These are phyloP conservation scores for Rotaria socialis DNA, from an alignment of 2,888 invertebrate genomes.

Conservation along the genomic window DNA sequence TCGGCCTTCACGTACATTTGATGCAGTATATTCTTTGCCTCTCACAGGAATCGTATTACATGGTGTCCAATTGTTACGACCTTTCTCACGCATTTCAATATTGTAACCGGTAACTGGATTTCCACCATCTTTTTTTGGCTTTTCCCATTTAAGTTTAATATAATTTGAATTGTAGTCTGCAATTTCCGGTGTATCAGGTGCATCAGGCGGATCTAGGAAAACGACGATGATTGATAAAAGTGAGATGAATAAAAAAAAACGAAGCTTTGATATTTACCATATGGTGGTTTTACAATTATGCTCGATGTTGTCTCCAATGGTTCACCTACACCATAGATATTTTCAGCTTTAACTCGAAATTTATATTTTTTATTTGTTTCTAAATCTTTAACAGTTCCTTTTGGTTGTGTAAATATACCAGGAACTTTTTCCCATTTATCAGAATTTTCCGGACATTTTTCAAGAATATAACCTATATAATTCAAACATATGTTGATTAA, in stretches of 20 bases:
- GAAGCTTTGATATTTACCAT: conserved; percentile 49
- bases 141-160: conserved; percentile 84
- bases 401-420: conserved; percentile 68
- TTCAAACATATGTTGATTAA: not conserved
- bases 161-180: conserved; percentile 93
- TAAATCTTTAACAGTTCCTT: conserved; percentile 64
- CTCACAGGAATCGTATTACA: conserved; percentile 53
- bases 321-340: conserved; percentile 89
- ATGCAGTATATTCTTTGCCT: conserved; percentile 54
- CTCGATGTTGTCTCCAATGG: conserved; percentile 68
- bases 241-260: too few species aligned
- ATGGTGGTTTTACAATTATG: conserved; percentile 49
- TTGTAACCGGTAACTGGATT: conserved; percentile 71
- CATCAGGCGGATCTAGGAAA: conserved; percentile 56
- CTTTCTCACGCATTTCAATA: conserved; percentile 86
- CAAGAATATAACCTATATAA: conserved; percentile 79
- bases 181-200: conserved; percentile 56
- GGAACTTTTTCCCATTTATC: conserved; percentile 89
- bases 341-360: conserved; percentile 92
- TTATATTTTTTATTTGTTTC: conserved; percentile 89
- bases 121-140: conserved; percentile 82
- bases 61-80: conserved; percentile 62
- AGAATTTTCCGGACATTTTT: conserved; percentile 83
- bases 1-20: conserved; percentile 55
- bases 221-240: not conserved